Base-by-base conservation (phyloP, 2,888 invertebrate genomes). In the Liopterus haemorrhoidalis region DNA sequence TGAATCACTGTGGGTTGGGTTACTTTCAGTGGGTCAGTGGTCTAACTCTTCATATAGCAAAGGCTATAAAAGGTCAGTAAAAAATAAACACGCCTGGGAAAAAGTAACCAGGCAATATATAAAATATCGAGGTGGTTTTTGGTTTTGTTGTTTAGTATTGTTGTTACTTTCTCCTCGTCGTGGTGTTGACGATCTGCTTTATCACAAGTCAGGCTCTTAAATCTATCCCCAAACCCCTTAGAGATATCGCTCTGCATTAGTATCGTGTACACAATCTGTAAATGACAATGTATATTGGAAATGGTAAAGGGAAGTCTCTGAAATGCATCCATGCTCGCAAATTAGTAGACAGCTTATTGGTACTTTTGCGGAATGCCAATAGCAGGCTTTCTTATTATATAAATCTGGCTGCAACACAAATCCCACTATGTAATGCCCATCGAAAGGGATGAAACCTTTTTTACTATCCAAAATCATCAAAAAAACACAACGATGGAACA, bases 41-140 rank as follows among this genome's bases (percentile, higher is more conserved):
- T 65, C 61, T 64, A 59, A 65, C 64, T 61, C 68, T 55, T 58
- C 67, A 62, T 58, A 64, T 66, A 64, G 66, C 67, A 63, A 67
- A 63, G 64, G 67, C 68, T 67, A 64, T 64, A 61, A 52, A 63
- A 67, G 67, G 67, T 67, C 61, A 67, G 67, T 67, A 62, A 56
- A 51, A 49, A 52, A 48, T 49, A 55, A 54, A 49, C 21, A 27
- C 44, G 46, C 40, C 37, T 46, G 53, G 52, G 52, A 41, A 50
- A 56, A 56, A 53, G 56, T 54, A 59, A 57, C 59, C 55, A 55
- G 52, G 49, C 44, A n/a, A n/a, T n/a, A n/a, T n/a, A n/a, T n/a
- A n/a, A n/a, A n/a, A n/a, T n/a, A n/a, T n/a, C n/a, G n/a, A n/a
- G n/a, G n/a, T n/a, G n/a, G n/a, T n/a, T n/a, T n/a, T n/a, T n/a